Conservation (phyloP, 1,140 invertebrate species). For the Zaprionus vittiger region DNA sequence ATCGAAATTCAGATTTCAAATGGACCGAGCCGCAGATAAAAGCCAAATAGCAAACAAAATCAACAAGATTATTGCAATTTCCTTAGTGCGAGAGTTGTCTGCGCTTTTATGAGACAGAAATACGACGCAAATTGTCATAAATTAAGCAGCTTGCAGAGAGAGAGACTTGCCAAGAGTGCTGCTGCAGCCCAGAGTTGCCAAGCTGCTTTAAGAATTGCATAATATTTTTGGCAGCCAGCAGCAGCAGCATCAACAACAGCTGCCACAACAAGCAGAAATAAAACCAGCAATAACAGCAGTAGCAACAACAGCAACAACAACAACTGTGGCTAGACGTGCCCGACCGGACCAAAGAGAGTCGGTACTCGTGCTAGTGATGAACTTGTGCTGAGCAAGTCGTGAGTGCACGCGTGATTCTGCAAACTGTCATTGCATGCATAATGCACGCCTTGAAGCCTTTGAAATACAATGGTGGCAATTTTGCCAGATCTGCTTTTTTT, state of each 20-base stretch:
- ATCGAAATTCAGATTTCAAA: slow-evolving; percentile 41
- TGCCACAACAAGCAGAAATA: slow-evolving; percentile 20
- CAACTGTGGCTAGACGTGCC: slow-evolving; percentile 6
- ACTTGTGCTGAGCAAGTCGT: slow-evolving; percentile 14
- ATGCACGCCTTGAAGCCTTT: slow-evolving; percentile 6
- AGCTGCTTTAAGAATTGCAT: slow-evolving; percentile 62
- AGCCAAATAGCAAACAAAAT: slow-evolving; percentile 33
- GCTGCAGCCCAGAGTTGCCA: slow-evolving; percentile 21
- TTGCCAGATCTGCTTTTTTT: background rate
- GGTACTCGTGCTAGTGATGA: slow-evolving; percentile 24
- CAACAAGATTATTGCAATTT: slow-evolving; percentile 53
- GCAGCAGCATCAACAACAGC: slow-evolving; percentile 49
- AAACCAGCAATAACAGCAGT: slow-evolving; percentile 32
- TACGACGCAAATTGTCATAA: slow-evolving; percentile 60
- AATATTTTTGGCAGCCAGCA: slow-evolving; percentile 55
- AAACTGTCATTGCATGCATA: background rate
- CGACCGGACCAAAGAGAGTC: slow-evolving; percentile 21
- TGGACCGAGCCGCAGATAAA: slow-evolving; percentile 44
- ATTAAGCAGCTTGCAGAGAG: slow-evolving; percentile 50
- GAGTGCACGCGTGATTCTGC: slow-evolving; percentile 2
- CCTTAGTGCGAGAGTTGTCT: slow-evolving; percentile 29
- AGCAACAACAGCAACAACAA: slow-evolving; percentile 40
- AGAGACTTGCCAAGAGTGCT: slow-evolving; percentile 12
- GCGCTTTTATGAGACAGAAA: slow-evolving; percentile 30
- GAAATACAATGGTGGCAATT: background rate